Evolutionary conservation across 2,888 invertebrate genomes (phyloP), one percentile per base, ranked within the genome.

Genomic region (Biston stratarius): DNA sequence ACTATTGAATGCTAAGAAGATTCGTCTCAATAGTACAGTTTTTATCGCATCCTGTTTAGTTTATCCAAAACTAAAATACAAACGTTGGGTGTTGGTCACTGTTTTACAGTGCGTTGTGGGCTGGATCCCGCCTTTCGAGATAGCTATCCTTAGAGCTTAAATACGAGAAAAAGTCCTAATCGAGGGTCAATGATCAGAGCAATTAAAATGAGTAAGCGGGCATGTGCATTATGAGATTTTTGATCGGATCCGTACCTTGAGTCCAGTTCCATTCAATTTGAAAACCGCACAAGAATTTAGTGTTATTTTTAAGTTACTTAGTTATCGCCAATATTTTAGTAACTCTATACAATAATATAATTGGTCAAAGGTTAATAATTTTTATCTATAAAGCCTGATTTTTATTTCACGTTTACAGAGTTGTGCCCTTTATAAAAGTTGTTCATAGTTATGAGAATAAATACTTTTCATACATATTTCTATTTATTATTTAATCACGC

Each of bases 131-230:
- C 72, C 66, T 70, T 63, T 63, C 52, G 59, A 72, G 74, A 74
- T 74, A 74, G 74, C 64, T 69, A 75, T 72, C 73, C 75, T 65
- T 63, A 63, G 73, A 69, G 59, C 63, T 73, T 70, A 73, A 72
- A 75, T 75, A 75, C 70, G 73, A 73, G 75, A 75, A 75, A 73
- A 71, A 73, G 70, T 70, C 64, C 73, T 75, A 75, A 75, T 75
- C 75, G 69, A 11, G 47, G 75, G 73, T 75, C 75, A 73, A 70
- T 73, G 73, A 69, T 71, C 71, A 69, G 49, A 73, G 72, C 75
- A 75, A 75, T 73, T 75, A 74, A 73, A 70, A 67, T 75, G 69
- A 71, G 67, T 64, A 70, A 64, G 45, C 63, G 62, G 48, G 52
- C 55, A 49, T 49, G 56, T 48, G 53, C 61, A 61, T 52, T 61